Conservation (phyloP, 2,797 vertebrate species). For the Peromyscus nudipes region DNA sequence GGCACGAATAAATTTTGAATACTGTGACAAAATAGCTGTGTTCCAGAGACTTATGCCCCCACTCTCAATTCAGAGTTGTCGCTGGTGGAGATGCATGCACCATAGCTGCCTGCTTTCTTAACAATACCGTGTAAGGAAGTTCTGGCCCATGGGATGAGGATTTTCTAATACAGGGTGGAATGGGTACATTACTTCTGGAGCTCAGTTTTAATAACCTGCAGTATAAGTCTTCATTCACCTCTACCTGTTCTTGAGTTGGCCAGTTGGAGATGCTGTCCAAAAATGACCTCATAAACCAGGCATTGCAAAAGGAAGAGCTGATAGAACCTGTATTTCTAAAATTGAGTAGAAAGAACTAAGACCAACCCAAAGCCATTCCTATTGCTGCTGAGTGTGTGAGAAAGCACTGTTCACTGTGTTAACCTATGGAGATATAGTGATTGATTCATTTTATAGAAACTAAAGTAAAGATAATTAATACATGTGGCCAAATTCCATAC, state of each 20-base stretch:
- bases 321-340: neutral
- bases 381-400: neutral
- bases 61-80: neutral
- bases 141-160: neutral
- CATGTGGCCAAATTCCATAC: neutral
- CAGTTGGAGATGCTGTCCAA: neutral
- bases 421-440: neutral
- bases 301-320: neutral
- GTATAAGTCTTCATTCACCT: neutral
- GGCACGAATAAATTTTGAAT: conserved; percentile 23
- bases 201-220: neutral
- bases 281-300: neutral
- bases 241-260: neutral
- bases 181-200: neutral
- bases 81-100: neutral
- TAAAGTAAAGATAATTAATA: conserved; percentile 9
- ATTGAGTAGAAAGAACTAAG: neutral
- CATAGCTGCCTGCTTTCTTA: neutral
- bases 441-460: neutral
- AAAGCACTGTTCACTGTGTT: neutral
- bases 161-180: neutral
- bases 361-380: neutral
- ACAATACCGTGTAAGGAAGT: neutral
- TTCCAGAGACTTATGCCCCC: neutral
- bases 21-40: neutral